Evolutionary conservation across 2,888 invertebrate species (phyloP).

Genomic region (Spodoptera littoralis): DNA sequence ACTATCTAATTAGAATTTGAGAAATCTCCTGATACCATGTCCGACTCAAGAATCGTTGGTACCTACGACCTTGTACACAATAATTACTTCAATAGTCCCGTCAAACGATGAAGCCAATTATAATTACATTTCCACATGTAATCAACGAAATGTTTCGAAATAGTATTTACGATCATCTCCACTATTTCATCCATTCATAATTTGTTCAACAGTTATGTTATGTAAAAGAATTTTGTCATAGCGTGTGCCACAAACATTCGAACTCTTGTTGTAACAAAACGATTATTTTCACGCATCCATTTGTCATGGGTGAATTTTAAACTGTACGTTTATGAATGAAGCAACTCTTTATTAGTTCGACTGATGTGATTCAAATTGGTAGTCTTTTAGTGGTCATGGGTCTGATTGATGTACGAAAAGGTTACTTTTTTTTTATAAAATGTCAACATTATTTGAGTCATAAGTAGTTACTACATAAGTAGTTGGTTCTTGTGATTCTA

Average conservation of each 20-base stretch:
- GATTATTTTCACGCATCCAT: conserved; percentile 31
- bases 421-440: no score
- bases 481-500: no score
- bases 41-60: no score
- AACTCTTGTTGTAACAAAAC: conserved; percentile 28
- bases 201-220: conserved; percentile 22
- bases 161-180: conserved; percentile 13
- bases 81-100: no score
- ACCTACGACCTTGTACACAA: no score
- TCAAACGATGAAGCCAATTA: no score
- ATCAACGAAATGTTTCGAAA: conserved; percentile 10
- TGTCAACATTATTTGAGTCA: no score
- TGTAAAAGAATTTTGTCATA: conserved; percentile 25
- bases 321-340: conserved; percentile 9
- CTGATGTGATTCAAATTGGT: neutral
- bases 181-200: conserved; percentile 13
- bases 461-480: no score
- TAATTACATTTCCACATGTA: conserved; percentile 8
- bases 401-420: no score
- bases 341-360: conserved; percentile 6
- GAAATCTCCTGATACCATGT: no score
- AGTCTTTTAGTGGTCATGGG: no score
- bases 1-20: no score
- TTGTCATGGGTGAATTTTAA: conserved; percentile 11
- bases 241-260: conserved; percentile 19